Conservation (phyloP, 2,888 invertebrate species). For the Synanthedon myopaeformis region DNA sequence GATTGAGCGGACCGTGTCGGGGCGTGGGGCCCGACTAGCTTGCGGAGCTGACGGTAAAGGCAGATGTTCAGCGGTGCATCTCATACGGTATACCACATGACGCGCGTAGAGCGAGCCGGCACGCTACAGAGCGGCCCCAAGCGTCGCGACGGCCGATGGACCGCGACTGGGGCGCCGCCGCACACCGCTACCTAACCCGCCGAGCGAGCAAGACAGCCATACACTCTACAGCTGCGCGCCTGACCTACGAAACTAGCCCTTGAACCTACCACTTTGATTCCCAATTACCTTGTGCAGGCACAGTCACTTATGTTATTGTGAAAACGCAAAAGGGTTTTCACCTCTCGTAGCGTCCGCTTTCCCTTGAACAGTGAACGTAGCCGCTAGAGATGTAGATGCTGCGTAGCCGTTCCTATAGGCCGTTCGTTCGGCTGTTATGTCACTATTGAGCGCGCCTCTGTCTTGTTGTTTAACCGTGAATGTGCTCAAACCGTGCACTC, state of each 20-base stretch:
- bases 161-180: conserved; percentile 67
- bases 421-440: conserved; percentile 55
- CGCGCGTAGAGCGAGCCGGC: conserved; percentile 45
- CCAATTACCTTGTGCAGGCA: conserved; percentile 46
- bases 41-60: conserved; percentile 17
- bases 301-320: conserved; percentile 53
- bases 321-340: conserved; percentile 59
- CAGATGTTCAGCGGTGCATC: conserved; percentile 48
- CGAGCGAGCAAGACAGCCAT: conserved; percentile 63
- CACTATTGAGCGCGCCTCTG: conserved; percentile 58
- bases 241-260: conserved; percentile 57
- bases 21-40: conserved; percentile 9
- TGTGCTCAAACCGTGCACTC: conserved; percentile 41
- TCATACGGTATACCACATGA: conserved; percentile 35
- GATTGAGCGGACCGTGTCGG: conserved; percentile 11
- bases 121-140: conserved; percentile 61
- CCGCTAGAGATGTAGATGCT: conserved; percentile 61
- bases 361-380: conserved; percentile 43
- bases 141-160: conserved; percentile 69
- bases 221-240: conserved; percentile 32
- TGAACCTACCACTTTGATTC: conserved; percentile 54
- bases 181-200: conserved; percentile 62
- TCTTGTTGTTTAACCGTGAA: conserved; percentile 59
- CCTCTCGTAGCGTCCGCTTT: conserved; percentile 44
- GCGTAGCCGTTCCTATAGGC: conserved; percentile 47